Evolutionary conservation across 2,888 invertebrate species (phyloP).

Genomic region (Seira ritae): DNA sequence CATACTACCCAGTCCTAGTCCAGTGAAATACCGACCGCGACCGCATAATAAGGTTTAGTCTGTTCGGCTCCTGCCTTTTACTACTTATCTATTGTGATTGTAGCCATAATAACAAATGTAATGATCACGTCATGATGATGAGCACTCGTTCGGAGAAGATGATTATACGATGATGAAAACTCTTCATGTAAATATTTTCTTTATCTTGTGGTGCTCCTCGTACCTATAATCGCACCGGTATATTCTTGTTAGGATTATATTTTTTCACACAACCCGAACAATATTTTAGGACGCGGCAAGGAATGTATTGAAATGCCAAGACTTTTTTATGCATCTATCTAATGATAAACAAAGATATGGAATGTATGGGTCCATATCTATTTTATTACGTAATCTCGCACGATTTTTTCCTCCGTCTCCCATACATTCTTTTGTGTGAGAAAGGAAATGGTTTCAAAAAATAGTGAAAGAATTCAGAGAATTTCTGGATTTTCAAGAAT

Average conservation of each 20-base stretch:
- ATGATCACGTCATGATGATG: conserved; percentile 35
- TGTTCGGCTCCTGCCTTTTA: conserved; percentile 45
- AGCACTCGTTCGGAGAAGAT: conserved; percentile 2
- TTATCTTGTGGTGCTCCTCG: too few relatives aligned
- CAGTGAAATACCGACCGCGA: too few relatives aligned
- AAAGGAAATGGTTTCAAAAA: conserved; percentile 11
- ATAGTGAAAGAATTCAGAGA: conserved; percentile 45
- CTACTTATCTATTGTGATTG: conserved; percentile 27
- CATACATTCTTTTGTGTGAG: conserved; percentile 38
- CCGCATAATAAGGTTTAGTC: background rate
- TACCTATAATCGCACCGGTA: conserved; percentile 28
- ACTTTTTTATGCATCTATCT: too few relatives aligned
- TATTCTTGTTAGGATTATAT: conserved; percentile 25
- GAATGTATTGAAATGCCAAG: conserved; percentile 53
- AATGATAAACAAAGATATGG: conserved; percentile 32
- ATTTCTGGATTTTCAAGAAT: conserved; percentile 59
- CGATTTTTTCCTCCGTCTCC: conserved; percentile 25
- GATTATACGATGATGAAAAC: too few relatives aligned
- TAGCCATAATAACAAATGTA: conserved; percentile 12
- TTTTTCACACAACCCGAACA: conserved; percentile 39
- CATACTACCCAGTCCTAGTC: too few relatives aligned
- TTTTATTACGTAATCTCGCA: conserved; percentile 36
- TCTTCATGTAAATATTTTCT: too few relatives aligned
- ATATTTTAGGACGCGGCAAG: background rate
- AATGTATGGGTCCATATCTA: too few relatives aligned